Evolutionary conservation across 2,888 invertebrate genomes (phyloP).

Genomic region (Aleiodes testaceus): DNA sequence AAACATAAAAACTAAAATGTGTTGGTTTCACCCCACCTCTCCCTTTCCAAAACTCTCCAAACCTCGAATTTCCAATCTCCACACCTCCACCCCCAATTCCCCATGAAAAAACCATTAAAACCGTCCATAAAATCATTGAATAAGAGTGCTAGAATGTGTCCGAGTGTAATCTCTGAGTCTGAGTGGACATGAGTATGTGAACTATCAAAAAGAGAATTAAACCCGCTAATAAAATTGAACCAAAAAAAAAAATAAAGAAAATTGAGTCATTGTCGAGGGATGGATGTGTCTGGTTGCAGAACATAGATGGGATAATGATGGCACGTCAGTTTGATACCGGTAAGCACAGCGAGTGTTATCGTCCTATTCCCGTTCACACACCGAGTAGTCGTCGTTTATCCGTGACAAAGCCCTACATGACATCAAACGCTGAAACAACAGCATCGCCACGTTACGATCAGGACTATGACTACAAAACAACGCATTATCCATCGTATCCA

Average conservation of each 20-base stretch:
- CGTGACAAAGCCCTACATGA: conserved; percentile 65
- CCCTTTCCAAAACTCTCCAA: no score
- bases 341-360: conserved; percentile 71
- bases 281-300: conserved; percentile 73
- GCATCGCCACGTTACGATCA: conserved; percentile 61
- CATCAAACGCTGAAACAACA: conserved; percentile 61
- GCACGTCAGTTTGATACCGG: conserved; percentile 72
- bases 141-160: neutral
- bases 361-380: conserved; percentile 70
- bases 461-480: conserved; percentile 71
- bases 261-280: conserved; percentile 69
- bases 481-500: conserved; percentile 71
- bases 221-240: conserved; percentile 29
- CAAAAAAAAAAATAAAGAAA: conserved; percentile 39
- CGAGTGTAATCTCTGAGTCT: conserved; percentile 1
- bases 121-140: no score
- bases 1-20: no score
- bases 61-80: neutral
- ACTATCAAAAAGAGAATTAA: conserved; percentile 40
- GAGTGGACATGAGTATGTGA: neutral
- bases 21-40: no score
- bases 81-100: neutral
- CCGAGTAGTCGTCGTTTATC: conserved; percentile 68
- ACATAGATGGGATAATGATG: conserved; percentile 73
- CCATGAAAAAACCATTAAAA: neutral